These are phyloP conservation scores for Xenopus tropicalis DNA, from an alignment of 2,113 vertebrate species.

Conservation along the genomic window DNA sequence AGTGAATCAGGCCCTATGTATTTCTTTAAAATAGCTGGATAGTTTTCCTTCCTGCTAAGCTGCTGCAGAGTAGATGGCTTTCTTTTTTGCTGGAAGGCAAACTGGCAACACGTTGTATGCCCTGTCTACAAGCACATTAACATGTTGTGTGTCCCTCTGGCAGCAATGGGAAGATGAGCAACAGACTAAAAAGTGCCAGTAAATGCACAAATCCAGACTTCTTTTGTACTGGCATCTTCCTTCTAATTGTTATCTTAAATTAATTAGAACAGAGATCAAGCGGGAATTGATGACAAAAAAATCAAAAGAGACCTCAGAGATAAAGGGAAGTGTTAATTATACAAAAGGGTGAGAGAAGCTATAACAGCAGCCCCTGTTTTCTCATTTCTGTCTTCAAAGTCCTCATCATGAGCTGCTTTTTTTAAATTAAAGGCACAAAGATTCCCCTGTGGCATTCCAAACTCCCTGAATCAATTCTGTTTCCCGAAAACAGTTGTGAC, in stretches of 20 bases:
- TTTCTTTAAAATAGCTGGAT: neutral
- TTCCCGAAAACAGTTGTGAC: constrained; percentile 9
- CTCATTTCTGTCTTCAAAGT: constrained; percentile 26
- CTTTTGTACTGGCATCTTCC: constrained; percentile 21
- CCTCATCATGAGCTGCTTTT: constrained; percentile 19
- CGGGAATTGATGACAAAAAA: constrained; percentile 40
- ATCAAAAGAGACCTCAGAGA: constrained; percentile 27
- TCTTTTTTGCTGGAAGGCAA: constrained; percentile 4
- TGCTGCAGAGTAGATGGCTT: constrained; percentile 9
- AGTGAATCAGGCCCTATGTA: too few relatives aligned
- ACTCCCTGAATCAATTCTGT: constrained; percentile 8
- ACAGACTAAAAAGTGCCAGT: neutral
- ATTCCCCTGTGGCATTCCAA: constrained; percentile 16
- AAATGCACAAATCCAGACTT: neutral
- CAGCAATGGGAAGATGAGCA: constrained; percentile 1
- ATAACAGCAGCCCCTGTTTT: neutral
- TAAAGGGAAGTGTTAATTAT: constrained; percentile 42
- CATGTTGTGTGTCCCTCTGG: constrained; percentile 1
- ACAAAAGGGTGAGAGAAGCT: constrained; percentile 28
- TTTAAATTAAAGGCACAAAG: constrained; percentile 13
- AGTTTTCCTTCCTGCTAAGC: neutral
- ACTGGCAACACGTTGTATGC: neutral
- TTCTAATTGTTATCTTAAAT: constrained; percentile 41
- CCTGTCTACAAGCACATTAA: constrained; percentile 4
- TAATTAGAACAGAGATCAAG: constrained; percentile 41